A percentile compares a stretch with the other conserved stretches of the same genome.
Conservation (phyloP, 2,113 vertebrate species). For the Mirza zaza region DNA sequence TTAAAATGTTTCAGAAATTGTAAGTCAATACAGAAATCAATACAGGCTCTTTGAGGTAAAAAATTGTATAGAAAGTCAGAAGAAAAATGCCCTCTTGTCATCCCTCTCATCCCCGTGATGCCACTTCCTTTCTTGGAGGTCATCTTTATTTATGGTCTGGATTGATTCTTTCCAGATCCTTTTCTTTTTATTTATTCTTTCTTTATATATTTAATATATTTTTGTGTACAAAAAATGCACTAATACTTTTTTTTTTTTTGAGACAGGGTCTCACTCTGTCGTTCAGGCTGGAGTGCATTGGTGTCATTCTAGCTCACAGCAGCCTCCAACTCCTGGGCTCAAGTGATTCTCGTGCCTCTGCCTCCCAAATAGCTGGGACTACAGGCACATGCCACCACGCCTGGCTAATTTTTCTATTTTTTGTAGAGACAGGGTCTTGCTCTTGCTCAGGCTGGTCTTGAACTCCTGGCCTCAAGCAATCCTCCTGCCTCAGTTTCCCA, state of each 20-base stretch:
- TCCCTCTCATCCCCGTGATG: background rate
- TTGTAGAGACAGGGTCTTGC: background rate
- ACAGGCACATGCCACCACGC: background rate
- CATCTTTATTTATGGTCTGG: background rate
- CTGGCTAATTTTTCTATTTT: background rate
- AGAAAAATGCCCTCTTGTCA: background rate
- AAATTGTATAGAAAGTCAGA: background rate
- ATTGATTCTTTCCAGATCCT: background rate
- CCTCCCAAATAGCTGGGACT: background rate
- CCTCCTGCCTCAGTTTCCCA: background rate
- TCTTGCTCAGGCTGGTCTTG: background rate
- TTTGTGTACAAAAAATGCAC: too few species aligned
- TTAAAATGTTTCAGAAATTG: conserved; percentile 25
- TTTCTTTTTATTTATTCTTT: background rate
- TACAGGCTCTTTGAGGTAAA: background rate
- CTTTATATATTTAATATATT: too few species aligned
- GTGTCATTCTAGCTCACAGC: background rate
- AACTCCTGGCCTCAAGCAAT: background rate
- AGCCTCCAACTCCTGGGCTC: background rate
- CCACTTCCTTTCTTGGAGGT: background rate
- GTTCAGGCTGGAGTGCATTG: background rate
- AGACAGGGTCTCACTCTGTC: background rate
- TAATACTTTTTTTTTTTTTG: background rate
- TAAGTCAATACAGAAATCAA: background rate
- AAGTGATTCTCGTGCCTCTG: background rate